These are phyloP conservation scores for Furcula furcula DNA, from an alignment of 2,888 invertebrate genomes.

Conservation along the genomic window DNA sequence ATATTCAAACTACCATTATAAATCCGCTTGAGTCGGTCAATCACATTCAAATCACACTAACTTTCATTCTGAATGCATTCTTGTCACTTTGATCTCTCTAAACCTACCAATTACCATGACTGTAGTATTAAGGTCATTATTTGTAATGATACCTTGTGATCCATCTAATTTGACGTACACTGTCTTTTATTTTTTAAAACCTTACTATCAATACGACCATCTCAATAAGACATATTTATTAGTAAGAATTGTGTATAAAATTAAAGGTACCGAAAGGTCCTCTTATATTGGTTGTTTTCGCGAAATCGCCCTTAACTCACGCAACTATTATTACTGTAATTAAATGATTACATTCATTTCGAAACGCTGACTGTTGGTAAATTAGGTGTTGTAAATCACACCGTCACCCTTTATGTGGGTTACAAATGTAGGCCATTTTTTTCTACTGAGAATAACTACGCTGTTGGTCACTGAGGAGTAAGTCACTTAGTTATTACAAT, in stretches of 20 bases:
- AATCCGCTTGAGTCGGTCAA: not conserved
- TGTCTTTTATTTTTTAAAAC: too few species aligned
- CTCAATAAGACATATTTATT: too few species aligned
- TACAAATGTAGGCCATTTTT: constrained; percentile 3
- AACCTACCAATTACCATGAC: constrained; percentile 36
- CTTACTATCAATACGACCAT: too few species aligned
- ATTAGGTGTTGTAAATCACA: constrained; percentile 19
- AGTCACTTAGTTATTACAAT: too few species aligned
- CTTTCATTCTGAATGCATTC: constrained; percentile 18
- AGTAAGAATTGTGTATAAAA: too few species aligned
- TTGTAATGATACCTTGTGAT: constrained; percentile 39
- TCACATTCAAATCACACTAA: constrained; percentile 10
- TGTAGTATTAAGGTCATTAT: constrained; percentile 26
- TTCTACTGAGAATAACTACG: too few species aligned
- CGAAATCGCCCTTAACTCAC: constrained; percentile 40
- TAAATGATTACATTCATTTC: constrained; percentile 38
- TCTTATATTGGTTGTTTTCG: constrained; percentile 4
- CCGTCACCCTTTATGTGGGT: constrained; percentile 12
- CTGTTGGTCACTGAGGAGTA: too few species aligned
- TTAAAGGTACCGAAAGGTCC: not conserved
- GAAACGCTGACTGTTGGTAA: constrained; percentile 19
- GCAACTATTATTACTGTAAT: constrained; percentile 48
- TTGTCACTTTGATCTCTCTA: constrained; percentile 1
- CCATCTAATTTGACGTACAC: constrained; percentile 30
- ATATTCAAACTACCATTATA: too few species aligned